phyloP scores from a whole-genome alignment of 1,140 invertebrate genomes.

The Hycleus phaleratus region DNA sequence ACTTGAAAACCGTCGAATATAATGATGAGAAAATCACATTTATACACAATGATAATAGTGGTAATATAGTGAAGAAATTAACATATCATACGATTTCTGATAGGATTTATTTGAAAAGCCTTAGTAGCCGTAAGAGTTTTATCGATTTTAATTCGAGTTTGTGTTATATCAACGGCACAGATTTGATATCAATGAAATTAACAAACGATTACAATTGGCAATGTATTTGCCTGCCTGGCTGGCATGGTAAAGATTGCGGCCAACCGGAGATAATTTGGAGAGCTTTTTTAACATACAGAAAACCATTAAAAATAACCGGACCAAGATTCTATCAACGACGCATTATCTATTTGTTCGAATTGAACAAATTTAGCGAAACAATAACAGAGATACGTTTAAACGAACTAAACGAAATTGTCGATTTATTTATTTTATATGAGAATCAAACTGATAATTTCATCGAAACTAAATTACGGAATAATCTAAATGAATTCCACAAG shows the following conservation, averaged over 20 bases:
- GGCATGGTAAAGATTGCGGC: slow-evolving; percentile 57
- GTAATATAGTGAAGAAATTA: slow-evolving; percentile 9
- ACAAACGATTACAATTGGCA: slow-evolving; percentile 37
- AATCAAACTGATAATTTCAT: slow-evolving; percentile 30
- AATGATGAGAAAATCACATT: slow-evolving; percentile 13
- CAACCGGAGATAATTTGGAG: slow-evolving; percentile 60
- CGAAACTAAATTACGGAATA: slow-evolving; percentile 33
- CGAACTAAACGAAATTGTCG: slow-evolving; percentile 52
- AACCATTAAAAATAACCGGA: slow-evolving; percentile 43
- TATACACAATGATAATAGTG: slow-evolving; percentile 5
- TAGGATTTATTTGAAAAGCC: slow-evolving; percentile 38
- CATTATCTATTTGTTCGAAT: slow-evolving; percentile 51
- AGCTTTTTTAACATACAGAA: slow-evolving; percentile 50
- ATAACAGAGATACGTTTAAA: slow-evolving; percentile 52
- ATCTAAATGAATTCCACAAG: slow-evolving; percentile 40
- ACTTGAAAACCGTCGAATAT: slow-evolving; percentile 19
- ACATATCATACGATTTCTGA: slow-evolving; percentile 39
- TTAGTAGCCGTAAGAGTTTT: slow-evolving; percentile 40
- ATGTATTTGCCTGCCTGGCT: slow-evolving; percentile 51
- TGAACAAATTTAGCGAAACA: slow-evolving; percentile 49
- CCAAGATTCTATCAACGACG: slow-evolving; percentile 43
- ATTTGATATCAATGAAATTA: slow-evolving; percentile 41
- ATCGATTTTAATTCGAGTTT: slow-evolving; percentile 45
- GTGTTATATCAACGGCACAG: slow-evolving; percentile 48
- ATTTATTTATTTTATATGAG: slow-evolving; percentile 57